Evolutionary conservation across 1,140 invertebrate genomes (phyloP), one percentile per base, ranked within the genome.

Genomic region (Tribolium madens): DNA sequence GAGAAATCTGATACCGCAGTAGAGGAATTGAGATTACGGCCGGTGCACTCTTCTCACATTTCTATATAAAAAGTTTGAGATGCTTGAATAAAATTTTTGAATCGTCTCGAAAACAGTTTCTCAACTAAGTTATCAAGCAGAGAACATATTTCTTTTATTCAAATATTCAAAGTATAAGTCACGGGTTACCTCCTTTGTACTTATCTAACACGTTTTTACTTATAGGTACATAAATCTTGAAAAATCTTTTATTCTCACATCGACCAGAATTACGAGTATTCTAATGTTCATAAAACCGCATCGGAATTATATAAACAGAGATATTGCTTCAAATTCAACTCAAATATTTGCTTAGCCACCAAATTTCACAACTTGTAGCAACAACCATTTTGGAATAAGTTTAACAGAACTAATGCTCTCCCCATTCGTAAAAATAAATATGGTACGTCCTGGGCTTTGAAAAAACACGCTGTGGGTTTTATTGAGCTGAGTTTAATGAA

Each of bases 131-230:
- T 75, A 75, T 75, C 74, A 75, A 69, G 33, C 60, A 36, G 42
- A 15, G 47, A 75, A 68, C 57, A 75, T 75, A 75, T 75, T 75
- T 75, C 74, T 68, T 75, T 75, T 75, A 75, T 75, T 75, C 60
- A 75, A 75, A 75, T 75, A 75, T 75, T 68, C 57, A 69, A 64
- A 50, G 42, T 64, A 47, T 68, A 68, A 68, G 74, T 33, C 60
- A 75, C 73, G 13, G 47, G 26, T 31, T 18, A 14, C 21, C 21
- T 31, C 21, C 57, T 1, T 50, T 50, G 48, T 50, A 50, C 6
- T 50, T 50, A 50, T 50, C 48, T 50, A 15, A 50, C 48, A 50
- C 15, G 48, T 17, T 50, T 15, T 42, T 17, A 50, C 12, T 50
- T 50, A 14, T 6, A n/a, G n/a, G n/a, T n/a, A 14, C 6, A 13